Conservation (phyloP, 1,140 invertebrate genomes). For the Carcinoscorpius rotundicauda region DNA sequence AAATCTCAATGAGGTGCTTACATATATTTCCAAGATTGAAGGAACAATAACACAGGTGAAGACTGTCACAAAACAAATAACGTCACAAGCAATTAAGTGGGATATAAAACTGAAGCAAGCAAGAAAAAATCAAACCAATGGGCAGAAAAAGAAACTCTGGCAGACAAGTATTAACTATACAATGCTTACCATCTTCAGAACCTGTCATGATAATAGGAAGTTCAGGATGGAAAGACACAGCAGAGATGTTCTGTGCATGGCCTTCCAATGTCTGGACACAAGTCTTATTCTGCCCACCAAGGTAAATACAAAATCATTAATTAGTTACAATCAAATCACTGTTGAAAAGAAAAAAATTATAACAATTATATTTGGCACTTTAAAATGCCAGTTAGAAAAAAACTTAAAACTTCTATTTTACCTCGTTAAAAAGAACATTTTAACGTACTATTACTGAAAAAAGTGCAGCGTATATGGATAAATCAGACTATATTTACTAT, state of each 20-base stretch:
- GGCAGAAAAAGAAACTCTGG: no score
- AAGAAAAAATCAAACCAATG: no score
- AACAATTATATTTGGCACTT: neutral
- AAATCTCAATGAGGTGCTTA: no score
- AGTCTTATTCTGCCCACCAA: slow-evolving; percentile 74
- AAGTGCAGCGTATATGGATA: neutral
- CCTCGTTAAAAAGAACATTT: neutral
- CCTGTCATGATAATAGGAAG: slow-evolving; percentile 94
- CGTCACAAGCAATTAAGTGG: no score
- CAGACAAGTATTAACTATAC: no score
- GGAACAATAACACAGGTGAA: no score
- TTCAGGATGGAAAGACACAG: slow-evolving; percentile 86
- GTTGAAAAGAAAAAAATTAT: slow-evolving; percentile 7
- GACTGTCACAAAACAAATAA: no score
- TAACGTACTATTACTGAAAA: slow-evolving; percentile 1
- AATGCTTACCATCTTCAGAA: slow-evolving; percentile 69
- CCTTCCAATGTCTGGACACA: slow-evolving; percentile 97
- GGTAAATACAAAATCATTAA: slow-evolving; percentile 8
- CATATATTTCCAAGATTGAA: no score
- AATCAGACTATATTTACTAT: no score
- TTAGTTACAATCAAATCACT: neutral
- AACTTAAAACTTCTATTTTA: slow-evolving; percentile 1
- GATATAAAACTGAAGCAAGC: no score
- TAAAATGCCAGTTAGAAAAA: neutral
- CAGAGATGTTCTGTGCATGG: slow-evolving; percentile 91